Conservation (phyloP, 2,113 vertebrate genomes). For the Crotalus viridis region DNA sequence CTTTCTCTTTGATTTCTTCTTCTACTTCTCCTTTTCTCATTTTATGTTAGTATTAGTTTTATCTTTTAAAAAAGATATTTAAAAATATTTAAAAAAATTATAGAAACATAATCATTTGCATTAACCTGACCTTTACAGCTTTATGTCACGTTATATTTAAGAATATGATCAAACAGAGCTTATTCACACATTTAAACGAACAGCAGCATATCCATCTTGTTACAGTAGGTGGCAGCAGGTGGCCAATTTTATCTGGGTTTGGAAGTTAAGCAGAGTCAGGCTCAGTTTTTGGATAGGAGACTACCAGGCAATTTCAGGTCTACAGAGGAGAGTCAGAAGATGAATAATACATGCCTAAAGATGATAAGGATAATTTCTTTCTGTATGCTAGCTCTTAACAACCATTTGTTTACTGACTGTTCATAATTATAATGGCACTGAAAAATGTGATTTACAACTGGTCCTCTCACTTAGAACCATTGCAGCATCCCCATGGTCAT, state of each 20-base stretch:
- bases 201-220: background rate
- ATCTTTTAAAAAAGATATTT: background rate
- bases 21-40: background rate
- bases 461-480: background rate
- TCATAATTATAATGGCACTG: background rate
- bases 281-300: background rate
- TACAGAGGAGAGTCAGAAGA: background rate
- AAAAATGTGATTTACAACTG: background rate
- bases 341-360: background rate
- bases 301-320: background rate
- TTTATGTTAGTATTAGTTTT: background rate
- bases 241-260: background rate
- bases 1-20: background rate
- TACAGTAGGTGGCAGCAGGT: background rate
- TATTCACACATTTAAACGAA: background rate
- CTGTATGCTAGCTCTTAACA: background rate
- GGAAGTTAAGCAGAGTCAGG: background rate
- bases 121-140: background rate
- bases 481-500: background rate
- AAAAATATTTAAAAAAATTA: background rate
- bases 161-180: background rate
- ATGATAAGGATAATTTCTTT: background rate
- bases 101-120: background rate
- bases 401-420: background rate
- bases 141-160: background rate